phyloP scores from a whole-genome alignment of 2,113 vertebrate genomes.

The Axis porcinus region DNA sequence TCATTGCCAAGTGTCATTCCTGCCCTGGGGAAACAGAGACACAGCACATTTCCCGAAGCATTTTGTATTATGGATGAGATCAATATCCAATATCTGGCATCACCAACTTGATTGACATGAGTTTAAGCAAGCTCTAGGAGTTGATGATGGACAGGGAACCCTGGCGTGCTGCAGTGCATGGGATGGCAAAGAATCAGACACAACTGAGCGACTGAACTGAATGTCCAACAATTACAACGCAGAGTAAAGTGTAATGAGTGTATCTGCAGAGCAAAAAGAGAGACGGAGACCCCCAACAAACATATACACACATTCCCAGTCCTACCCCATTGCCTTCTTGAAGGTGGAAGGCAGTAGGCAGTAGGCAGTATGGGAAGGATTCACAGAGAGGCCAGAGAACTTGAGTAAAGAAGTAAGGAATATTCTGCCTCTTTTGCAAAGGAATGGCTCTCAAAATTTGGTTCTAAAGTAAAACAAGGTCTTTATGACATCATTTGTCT shows the following conservation, averaged over 20 bases:
- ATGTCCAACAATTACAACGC: neutral
- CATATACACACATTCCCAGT: neutral
- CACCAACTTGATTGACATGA: neutral
- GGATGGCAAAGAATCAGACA: neutral
- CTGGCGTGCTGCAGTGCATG: accelerated
- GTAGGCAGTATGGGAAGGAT: neutral
- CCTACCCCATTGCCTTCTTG: neutral
- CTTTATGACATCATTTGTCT: neutral
- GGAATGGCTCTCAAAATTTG: neutral
- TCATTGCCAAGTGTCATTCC: neutral
- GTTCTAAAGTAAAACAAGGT: neutral
- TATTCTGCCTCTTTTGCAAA: neutral
- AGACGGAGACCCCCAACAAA: neutral
- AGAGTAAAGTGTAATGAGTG: neutral
- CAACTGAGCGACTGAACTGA: neutral
- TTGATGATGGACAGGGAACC: neutral
- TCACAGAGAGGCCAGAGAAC: neutral
- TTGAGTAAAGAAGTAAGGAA: neutral
- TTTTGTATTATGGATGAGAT: neutral
- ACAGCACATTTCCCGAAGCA: neutral
- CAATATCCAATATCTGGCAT: neutral
- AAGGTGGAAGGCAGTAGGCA: neutral
- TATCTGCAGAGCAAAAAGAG: neutral
- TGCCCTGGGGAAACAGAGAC: neutral
- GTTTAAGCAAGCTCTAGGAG: neutral